Base-by-base conservation (phyloP, 37 sponge, comb jelly and placozoan genomes). In the Oopsacas minuta region DNA sequence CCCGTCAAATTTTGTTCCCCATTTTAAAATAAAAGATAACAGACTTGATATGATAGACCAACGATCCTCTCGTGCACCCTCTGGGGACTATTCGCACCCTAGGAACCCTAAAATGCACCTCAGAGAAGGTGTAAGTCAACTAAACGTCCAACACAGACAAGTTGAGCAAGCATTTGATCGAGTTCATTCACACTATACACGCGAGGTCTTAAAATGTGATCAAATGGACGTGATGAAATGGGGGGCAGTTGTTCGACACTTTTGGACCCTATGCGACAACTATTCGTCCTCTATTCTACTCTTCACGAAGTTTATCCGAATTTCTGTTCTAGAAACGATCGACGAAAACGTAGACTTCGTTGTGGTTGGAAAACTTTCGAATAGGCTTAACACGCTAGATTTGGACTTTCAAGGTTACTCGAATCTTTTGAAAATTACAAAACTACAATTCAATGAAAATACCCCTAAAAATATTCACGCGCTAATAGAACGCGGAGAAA, bases 11-110 rank as follows among this genome's bases (percentile, higher is more conserved):
- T 46, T 46, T 17, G 17, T 17, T 17, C 75, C 75, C 30, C 75
- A 32, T 61, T 3, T 61, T 25, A 10, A 10, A 3, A 25, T 12
- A 25, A n/a, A 5, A 34, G 75, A 61, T n/a, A 10, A 5, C 28
- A 61, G 30, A 61, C 5, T 61, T 5, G 75, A 61, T 20, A 61
- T 25, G 30, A n/a, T 61, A 25, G 75, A 10, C 30, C 28, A 61
- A 5, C 75, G 75, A 3, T 61, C 75, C 1, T 61, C 75, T 20
- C 7, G 75, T 5, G 75, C 75, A 3, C 75, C 75, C 75, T 61
- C 75, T n/a, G 75, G 75, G 32, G 75, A 61, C 1, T 61, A 61
- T n/a, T 10, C 75, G 30, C 75, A n/a, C 75, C 75, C 75, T 61
- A 61, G 75, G 28, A 61, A 61, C 75, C 75, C 75, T 5, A 61